Conservation (phyloP, 2,113 vertebrate genomes). For the Odontophorus gujanensis region DNA sequence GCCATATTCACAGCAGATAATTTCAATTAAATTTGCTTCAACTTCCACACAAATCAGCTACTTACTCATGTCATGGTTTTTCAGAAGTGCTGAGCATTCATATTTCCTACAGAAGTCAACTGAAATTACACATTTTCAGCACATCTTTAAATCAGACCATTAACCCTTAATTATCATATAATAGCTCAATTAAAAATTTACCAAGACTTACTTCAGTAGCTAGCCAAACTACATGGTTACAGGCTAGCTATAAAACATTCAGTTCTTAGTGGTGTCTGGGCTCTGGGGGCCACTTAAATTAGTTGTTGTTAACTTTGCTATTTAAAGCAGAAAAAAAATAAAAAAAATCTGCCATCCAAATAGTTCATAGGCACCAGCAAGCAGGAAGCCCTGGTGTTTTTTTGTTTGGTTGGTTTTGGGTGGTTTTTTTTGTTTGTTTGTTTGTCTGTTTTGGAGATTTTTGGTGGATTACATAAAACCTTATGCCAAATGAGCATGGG, state of each 20-base stretch:
- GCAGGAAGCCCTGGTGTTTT: not conserved
- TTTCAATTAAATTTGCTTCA: not conserved
- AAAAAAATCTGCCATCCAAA: not conserved
- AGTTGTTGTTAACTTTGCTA: conserved; percentile 2
- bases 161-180: conserved; percentile 68
- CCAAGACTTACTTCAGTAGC: conserved; percentile 30
- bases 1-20: not conserved
- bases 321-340: not conserved
- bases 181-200: conserved; percentile 70
- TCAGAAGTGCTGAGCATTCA: conserved; percentile 55
- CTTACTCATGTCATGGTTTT: not conserved
- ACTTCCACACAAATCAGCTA: conserved; percentile 1
- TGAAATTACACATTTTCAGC: conserved; percentile 56
- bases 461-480: not conserved
- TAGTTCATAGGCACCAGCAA: not conserved
- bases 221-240: conserved; percentile 14
- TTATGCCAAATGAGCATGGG: fast-evolving
- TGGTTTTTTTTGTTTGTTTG: not conserved
- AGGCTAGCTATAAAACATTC: conserved; percentile 26
- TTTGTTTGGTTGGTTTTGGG: not conserved
- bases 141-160: conserved; percentile 69
- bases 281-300: conserved; percentile 18
- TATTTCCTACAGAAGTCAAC: conserved; percentile 44
- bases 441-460: not conserved
- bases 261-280: not conserved